Conservation (phyloP, 1,140 invertebrate species). For the Theocolax elegans region DNA sequence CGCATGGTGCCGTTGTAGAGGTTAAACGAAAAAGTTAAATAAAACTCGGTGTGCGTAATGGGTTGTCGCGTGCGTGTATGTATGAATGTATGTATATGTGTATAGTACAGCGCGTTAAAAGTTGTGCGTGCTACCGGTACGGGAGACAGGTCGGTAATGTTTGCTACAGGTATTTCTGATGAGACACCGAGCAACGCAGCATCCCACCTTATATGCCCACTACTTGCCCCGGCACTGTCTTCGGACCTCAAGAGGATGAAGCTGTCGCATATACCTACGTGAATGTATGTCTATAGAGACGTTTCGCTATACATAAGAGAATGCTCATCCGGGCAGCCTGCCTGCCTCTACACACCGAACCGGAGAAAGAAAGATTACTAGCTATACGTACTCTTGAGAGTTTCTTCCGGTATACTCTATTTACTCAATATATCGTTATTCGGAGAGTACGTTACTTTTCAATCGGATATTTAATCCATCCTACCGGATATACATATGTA, state of each 20-base stretch:
- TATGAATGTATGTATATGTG: too few relatives aligned
- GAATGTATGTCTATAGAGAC: not conserved
- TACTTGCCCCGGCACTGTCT: not conserved
- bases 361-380: too few relatives aligned
- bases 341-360: too few relatives aligned
- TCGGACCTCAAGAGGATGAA: not conserved
- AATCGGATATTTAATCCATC: too few relatives aligned
- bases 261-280: not conserved
- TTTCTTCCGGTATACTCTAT: too few relatives aligned
- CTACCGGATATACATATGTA: too few relatives aligned
- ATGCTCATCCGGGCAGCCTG: too few relatives aligned
- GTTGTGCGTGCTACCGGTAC: slow-evolving; percentile 56
- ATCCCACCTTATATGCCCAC: slow-evolving; percentile 69
- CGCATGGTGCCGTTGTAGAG: slow-evolving; percentile 51
- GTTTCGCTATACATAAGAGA: too few relatives aligned
- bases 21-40: not conserved
- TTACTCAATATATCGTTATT: too few relatives aligned
- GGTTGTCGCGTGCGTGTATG: not conserved
- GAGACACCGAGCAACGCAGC: slow-evolving; percentile 57
- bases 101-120: slow-evolving; percentile 29
- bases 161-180: slow-evolving; percentile 58
- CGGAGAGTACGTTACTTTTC: too few relatives aligned
- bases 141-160: slow-evolving; percentile 60
- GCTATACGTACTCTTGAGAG: too few relatives aligned
- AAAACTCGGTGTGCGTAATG: too few relatives aligned